Evolutionary conservation across 2,888 invertebrate species (phyloP).

Genomic region (Drosophila anceps): DNA sequence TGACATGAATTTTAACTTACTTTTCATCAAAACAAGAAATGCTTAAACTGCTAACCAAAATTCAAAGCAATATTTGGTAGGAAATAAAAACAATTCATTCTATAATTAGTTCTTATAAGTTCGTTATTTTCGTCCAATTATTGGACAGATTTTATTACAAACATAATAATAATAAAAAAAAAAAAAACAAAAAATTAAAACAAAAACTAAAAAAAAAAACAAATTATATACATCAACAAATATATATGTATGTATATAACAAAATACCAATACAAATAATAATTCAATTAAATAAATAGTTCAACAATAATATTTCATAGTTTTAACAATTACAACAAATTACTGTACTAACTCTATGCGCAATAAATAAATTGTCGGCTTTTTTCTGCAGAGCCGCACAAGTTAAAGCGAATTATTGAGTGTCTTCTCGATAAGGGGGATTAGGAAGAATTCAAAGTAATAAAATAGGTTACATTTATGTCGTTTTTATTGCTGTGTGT

Average conservation of each 20-base stretch:
- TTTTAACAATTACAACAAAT: slow-evolving; percentile 74
- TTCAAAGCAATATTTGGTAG: slow-evolving; percentile 43
- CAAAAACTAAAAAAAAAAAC: slow-evolving; percentile 17
- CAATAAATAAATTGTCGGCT: slow-evolving; percentile 70
- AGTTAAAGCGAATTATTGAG: slow-evolving; percentile 38
- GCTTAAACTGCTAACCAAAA: slow-evolving; percentile 66
- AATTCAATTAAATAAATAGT: slow-evolving; percentile 76
- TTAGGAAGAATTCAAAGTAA: neutral
- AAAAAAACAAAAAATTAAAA: slow-evolving; percentile 4
- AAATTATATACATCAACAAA: slow-evolving; percentile 15
- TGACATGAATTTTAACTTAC: slow-evolving; percentile 41
- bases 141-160: slow-evolving; percentile 29
- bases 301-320: slow-evolving; percentile 74
- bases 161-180: slow-evolving; percentile 7
- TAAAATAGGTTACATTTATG: slow-evolving; percentile 32
- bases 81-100: slow-evolving; percentile 19
- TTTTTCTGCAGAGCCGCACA: slow-evolving; percentile 54
- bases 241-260: slow-evolving; percentile 30
- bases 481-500: slow-evolving; percentile 49
- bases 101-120: slow-evolving; percentile 33
- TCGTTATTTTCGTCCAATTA: slow-evolving; percentile 33
- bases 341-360: slow-evolving; percentile 73
- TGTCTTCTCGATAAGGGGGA: neutral
- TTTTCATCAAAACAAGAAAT: slow-evolving; percentile 54
- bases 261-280: slow-evolving; percentile 56